Evolutionary conservation across 2,888 invertebrate species (phyloP).

Genomic region (Nebria brevicollis): DNA sequence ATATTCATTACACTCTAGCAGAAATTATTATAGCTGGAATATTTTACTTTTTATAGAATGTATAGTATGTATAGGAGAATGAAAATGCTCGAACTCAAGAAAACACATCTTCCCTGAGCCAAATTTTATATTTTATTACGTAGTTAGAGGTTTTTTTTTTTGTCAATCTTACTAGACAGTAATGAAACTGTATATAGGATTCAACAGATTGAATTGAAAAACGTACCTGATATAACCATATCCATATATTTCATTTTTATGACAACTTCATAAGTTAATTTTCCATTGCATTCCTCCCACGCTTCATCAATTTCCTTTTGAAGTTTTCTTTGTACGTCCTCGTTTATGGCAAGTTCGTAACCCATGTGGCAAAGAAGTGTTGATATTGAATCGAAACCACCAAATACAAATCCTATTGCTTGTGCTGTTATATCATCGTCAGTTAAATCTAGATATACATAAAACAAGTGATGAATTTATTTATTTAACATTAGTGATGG

Average conservation of each 20-base stretch:
- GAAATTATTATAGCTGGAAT: no score
- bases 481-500: background rate
- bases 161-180: no score
- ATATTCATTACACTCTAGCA: no score
- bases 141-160: no score
- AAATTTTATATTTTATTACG: no score
- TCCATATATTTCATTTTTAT: conserved; percentile 64
- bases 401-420: conserved; percentile 58
- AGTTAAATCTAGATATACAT: conserved; percentile 52
- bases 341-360: conserved; percentile 58
- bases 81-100: no score
- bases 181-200: no score
- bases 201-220: no score
- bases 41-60: no score
- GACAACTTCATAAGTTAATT: conserved; percentile 58
- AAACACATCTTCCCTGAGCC: no score
- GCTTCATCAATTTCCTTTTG: conserved; percentile 54
- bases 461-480: background rate
- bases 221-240: conserved; percentile 62
- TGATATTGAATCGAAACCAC: conserved; percentile 59
- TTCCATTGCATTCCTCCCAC: conserved; percentile 52
- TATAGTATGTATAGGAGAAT: no score
- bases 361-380: conserved; percentile 56
- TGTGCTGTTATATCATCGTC: conserved; percentile 59
- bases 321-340: conserved; percentile 57